phyloP scores from a whole-genome alignment of 2,113 vertebrate species.

The Barnardius zonarius region DNA sequence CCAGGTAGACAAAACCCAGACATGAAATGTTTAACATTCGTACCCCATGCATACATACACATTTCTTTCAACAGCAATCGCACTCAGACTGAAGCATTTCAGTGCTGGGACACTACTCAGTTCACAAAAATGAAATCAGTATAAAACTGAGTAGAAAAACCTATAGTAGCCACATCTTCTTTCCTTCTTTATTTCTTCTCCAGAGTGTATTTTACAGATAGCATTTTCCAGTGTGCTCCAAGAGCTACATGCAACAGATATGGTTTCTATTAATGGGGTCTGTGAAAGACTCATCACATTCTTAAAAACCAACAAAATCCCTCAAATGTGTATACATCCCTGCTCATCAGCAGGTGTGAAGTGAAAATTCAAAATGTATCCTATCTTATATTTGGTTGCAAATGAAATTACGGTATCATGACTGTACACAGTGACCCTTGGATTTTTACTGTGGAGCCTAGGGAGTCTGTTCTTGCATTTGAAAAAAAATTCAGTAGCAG shows the following conservation, averaged over 20 bases:
- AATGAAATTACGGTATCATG: neutral
- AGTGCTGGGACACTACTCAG: neutral
- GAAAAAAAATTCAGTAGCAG: neutral
- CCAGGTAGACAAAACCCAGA: neutral
- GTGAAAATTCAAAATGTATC: neutral
- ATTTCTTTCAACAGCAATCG: neutral
- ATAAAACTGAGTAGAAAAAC: neutral
- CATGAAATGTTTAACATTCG: rapidly evolving
- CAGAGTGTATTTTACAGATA: neutral
- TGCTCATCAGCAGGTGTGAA: neutral
- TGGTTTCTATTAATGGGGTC: neutral
- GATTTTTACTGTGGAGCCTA: neutral
- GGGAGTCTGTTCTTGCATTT: neutral
- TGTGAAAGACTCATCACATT: neutral
- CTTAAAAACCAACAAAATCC: neutral
- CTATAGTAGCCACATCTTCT: neutral
- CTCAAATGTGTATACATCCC: neutral
- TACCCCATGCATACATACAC: neutral
- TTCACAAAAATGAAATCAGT: neutral
- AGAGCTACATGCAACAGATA: neutral
- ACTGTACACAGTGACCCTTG: neutral
- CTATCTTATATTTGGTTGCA: neutral
- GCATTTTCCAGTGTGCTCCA: neutral
- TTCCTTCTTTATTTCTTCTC: neutral
- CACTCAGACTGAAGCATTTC: neutral